Percentiles rank a stretch among this genome's conserved stretches.
Evolutionary conservation across 23 tunicate species (phyloP).

Genomic region (Phallusia fumigata): DNA sequence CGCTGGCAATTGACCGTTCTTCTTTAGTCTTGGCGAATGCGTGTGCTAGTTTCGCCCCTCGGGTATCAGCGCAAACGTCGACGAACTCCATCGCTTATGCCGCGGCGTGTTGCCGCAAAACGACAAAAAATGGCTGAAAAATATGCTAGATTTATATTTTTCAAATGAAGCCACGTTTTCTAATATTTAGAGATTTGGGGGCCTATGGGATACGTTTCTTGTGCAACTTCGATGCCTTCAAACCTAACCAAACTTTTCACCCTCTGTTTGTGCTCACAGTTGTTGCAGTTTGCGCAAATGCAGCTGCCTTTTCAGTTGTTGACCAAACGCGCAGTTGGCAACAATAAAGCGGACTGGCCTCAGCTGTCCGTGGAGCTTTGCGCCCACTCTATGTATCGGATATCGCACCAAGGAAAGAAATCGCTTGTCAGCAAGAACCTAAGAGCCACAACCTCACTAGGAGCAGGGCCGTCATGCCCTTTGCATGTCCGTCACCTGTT

Average conservation of each 20-base stretch:
- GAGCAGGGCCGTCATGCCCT: slow-evolving; percentile 1
- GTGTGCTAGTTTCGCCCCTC: too few relatives aligned
- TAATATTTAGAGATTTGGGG: too few relatives aligned
- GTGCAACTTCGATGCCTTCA: too few relatives aligned
- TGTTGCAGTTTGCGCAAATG: not conserved
- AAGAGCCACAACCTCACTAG: not conserved
- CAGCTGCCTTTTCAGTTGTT: not conserved
- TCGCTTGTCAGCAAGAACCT: not conserved
- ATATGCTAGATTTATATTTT: too few relatives aligned
- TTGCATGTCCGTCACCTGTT: not conserved
- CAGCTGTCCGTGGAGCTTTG: not conserved
- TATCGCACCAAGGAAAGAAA: not conserved
- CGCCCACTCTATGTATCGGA: not conserved
- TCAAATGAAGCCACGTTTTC: too few relatives aligned
- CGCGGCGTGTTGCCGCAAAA: too few relatives aligned
- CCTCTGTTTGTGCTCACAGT: not conserved
- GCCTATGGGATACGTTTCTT: too few relatives aligned
- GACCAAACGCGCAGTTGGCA: too few relatives aligned
- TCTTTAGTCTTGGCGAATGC: not conserved
- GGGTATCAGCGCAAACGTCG: too few relatives aligned
- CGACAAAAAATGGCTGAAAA: too few relatives aligned
- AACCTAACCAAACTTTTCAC: not conserved
- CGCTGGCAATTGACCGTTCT: not conserved
- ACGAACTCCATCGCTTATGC: too few relatives aligned
- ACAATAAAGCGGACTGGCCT: too few relatives aligned